Evolutionary conservation across 2,888 invertebrate genomes (phyloP).

Genomic region (Oxytorus armatus): DNA sequence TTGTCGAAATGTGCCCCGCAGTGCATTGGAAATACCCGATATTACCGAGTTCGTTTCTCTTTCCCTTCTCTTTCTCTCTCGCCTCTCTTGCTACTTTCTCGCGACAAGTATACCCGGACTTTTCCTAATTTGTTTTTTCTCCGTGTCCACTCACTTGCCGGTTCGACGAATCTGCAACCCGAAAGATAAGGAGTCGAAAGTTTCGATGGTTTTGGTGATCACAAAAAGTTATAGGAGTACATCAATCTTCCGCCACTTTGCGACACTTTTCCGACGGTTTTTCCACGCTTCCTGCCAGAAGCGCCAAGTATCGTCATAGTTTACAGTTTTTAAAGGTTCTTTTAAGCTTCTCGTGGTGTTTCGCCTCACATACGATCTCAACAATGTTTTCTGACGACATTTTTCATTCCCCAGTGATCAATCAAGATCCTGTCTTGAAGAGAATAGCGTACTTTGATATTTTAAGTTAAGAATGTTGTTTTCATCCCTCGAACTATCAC

Average conservation of each 20-base stretch:
- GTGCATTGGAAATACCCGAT: slow-evolving; percentile 45
- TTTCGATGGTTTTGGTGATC: slow-evolving; percentile 5
- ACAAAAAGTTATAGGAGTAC: slow-evolving; percentile 4
- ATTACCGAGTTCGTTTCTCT: slow-evolving; percentile 1
- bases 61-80: not conserved
- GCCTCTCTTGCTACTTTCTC: slow-evolving; percentile 13
- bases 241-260: slow-evolving; percentile 9
- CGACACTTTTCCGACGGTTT: not conserved
- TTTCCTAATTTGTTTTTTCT: slow-evolving; percentile 61
- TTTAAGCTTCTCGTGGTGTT: not conserved
- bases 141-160: slow-evolving; percentile 39
- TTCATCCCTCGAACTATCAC: not conserved
- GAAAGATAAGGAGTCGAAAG: slow-evolving; percentile 23
- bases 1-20: slow-evolving; percentile 47
- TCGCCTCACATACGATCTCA: not conserved
- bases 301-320: not conserved
- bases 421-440: not conserved
- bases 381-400: not conserved
- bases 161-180: slow-evolving; percentile 42
- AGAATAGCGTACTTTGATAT: too few relatives aligned
- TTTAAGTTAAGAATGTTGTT: too few relatives aligned
- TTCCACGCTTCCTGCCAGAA: not conserved
- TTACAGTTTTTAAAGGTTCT: not conserved
- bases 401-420: not conserved
- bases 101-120: slow-evolving; percentile 27